phyloP scores from a whole-genome alignment of 30 jellyfish, hydroid and myxozoan species.

The Turritopsis dohrnii region DNA sequence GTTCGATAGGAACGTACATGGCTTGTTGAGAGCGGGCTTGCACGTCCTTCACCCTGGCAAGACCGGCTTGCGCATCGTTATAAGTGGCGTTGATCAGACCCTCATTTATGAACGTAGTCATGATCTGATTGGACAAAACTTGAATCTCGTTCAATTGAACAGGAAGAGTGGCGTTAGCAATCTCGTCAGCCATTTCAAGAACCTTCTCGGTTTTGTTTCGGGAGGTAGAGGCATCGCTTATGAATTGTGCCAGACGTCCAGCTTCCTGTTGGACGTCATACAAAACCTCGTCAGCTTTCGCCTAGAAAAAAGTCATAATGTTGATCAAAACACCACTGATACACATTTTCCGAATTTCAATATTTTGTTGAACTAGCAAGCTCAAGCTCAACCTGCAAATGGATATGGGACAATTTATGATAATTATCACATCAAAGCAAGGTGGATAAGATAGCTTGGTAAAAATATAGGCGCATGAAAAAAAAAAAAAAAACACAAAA shows the following conservation, averaged over 20 bases:
- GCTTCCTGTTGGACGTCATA: slow-evolving; percentile 69
- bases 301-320: slow-evolving; percentile 38
- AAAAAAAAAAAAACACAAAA: too few species aligned
- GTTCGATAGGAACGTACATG: slow-evolving; percentile 50
- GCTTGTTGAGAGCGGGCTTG: slow-evolving; percentile 78
- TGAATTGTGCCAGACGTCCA: slow-evolving; percentile 36
- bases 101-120: slow-evolving; percentile 60
- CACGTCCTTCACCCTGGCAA: slow-evolving; percentile 74
- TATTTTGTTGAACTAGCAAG: too few species aligned
- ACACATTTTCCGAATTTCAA: too few species aligned
- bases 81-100: slow-evolving; percentile 66
- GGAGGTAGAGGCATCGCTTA: slow-evolving; percentile 41
- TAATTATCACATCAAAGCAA: too few species aligned
- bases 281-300: slow-evolving; percentile 76
- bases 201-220: slow-evolving; percentile 53
- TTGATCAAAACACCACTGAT: too few species aligned
- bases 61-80: slow-evolving; percentile 80
- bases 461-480: too few species aligned
- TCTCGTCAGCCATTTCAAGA: slow-evolving; percentile 35
- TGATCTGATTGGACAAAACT: slow-evolving; percentile 59
- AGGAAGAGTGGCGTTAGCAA: slow-evolving; percentile 45
- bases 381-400: too few species aligned
- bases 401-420: too few species aligned
- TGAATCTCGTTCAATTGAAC: slow-evolving; percentile 54
- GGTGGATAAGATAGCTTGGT: too few species aligned